Conservation (phyloP, 2,888 invertebrate genomes). For the Himalopsyche anomala region DNA sequence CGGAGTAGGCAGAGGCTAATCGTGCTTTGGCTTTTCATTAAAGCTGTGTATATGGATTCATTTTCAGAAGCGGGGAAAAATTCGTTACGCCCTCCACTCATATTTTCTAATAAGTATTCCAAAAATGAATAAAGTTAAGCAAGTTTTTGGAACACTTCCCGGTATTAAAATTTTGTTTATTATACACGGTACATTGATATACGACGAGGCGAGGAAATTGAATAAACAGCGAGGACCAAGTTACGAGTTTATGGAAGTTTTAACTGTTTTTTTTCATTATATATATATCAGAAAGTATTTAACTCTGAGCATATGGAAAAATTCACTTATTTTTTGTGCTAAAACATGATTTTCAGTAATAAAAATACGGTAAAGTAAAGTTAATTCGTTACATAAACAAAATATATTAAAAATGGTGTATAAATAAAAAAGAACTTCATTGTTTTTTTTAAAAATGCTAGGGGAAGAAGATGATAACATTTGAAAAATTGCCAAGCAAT, state of each 20-base stretch:
- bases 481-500: too few species aligned
- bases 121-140: conserved; percentile 56
- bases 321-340: too few species aligned
- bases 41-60: not conserved
- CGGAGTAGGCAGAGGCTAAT: not conserved
- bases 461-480: too few species aligned
- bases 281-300: too few species aligned
- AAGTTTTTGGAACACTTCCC: conserved; percentile 44
- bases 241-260: not conserved
- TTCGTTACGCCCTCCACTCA: conserved; percentile 5
- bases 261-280: not conserved
- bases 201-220: conserved; percentile 28
- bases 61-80: not conserved
- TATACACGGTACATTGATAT: conserved; percentile 24
- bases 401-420: too few species aligned
- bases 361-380: too few species aligned
- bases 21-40: not conserved
- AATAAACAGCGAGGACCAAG: conserved; percentile 5
- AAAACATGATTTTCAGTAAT: too few species aligned
- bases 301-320: too few species aligned
- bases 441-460: too few species aligned
- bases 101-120: conserved; percentile 52
- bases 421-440: too few species aligned
- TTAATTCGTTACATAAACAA: too few species aligned
- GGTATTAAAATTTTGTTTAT: conserved; percentile 39